Evolutionary conservation across 2,113 vertebrate species (phyloP), one percentile per base, ranked within the genome.

Genomic region (Ammospiza caudacuta): DNA sequence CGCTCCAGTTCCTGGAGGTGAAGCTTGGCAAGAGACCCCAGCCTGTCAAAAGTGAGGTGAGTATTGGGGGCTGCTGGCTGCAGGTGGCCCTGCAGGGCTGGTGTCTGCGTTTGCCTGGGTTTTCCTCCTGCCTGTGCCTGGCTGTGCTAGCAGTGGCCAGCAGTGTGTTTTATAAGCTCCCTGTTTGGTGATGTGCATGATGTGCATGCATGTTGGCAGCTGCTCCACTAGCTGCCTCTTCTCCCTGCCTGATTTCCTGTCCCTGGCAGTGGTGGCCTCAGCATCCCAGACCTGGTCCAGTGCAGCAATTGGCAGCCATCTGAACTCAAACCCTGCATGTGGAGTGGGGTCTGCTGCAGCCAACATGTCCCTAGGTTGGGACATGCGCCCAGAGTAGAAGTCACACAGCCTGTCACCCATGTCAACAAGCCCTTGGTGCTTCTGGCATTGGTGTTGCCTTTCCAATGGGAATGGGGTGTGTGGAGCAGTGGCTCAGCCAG

Each of bases 21-120:
- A 99, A 98, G 94, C 97, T 99, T 92, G 98, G 98, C 62, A 99
- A 99, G 96, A 98, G 98, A 94, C 98, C 99, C 28, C 97, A 98
- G 37, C 97, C 98, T 0, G 98, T 99, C 97, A 99, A 99, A 96
- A 98, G 98, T 41, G 99, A 99, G 99, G 99, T 99, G 96, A 95
- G 97, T 73, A 27, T 21, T 6, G 12, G 31, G 74, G 44, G 7
- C 83, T 82, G 58, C 33, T 89, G 66, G 14, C 28, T 51, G 33
- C 59, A 24, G 31, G 6, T 44, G 37, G 73, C 49, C 52, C 55
- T n/a, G 46, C 28, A 33, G 80, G 43, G 61, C 37, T 8, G 0
- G 37, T 31, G n/a, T 43, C 51, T 83, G 43, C 11, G 16, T 39
- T 54, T 89, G 25, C 27, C 17, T n/a, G 39, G 12, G 59, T 51